These are phyloP conservation scores for Cryptocheilus praepositus DNA, from an alignment of 2,888 invertebrate genomes.

Conservation along the genomic window DNA sequence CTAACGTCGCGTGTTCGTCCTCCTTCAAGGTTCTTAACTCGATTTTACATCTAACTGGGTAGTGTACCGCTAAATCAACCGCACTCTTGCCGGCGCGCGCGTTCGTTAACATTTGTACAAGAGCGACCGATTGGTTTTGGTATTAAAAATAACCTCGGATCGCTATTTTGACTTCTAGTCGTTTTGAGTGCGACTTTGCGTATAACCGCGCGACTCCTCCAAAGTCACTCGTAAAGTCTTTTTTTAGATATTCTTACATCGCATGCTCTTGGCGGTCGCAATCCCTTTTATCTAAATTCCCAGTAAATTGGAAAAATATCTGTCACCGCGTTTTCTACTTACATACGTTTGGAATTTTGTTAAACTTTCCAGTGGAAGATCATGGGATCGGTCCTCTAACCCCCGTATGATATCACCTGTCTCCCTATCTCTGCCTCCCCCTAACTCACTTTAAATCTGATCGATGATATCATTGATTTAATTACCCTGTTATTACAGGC, in stretches of 20 bases:
- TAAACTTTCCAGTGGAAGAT: constrained; percentile 64
- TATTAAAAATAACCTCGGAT: constrained; percentile 76
- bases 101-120: constrained; percentile 52
- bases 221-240: constrained; percentile 45
- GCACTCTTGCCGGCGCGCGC: constrained; percentile 39
- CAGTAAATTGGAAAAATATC: constrained; percentile 69
- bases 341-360: constrained; percentile 61
- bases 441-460: constrained; percentile 18
- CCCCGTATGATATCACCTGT: constrained; percentile 4
- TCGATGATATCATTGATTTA: constrained; percentile 25
- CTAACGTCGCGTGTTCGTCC: constrained; percentile 3
- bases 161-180: constrained; percentile 55
- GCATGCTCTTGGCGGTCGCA: constrained; percentile 57
- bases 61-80: constrained; percentile 31
- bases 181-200: constrained; percentile 33
- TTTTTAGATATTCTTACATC: constrained; percentile 43
- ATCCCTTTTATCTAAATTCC: constrained; percentile 57
- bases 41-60: constrained; percentile 6
- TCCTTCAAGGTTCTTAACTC: constrained; percentile 2
- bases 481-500: constrained; percentile 33
- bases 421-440: constrained; percentile 3
- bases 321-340: constrained; percentile 62
- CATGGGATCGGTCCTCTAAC: constrained; percentile 47
- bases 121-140: constrained; percentile 74
- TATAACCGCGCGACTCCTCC: constrained; percentile 39